phyloP scores from a whole-genome alignment of 2,797 vertebrate genomes.

The Melanotaenia boesemani region DNA sequence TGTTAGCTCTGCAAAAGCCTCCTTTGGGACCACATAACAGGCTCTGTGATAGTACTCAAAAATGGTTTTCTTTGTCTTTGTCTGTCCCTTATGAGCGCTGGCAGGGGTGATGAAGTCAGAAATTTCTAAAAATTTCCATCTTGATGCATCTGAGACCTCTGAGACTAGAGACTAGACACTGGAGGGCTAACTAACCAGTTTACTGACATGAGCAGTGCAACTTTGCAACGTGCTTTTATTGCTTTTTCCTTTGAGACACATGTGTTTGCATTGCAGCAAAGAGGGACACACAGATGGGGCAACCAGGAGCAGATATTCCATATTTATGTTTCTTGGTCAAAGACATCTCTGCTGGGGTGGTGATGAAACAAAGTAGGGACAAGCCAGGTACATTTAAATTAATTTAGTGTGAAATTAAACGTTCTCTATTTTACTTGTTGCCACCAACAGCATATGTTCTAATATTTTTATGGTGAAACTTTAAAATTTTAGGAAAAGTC shows the following conservation, averaged over 20 bases:
- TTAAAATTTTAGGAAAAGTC: neutral
- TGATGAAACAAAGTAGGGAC: constrained; percentile 60
- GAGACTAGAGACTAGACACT: constrained; percentile 52
- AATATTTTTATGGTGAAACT: constrained; percentile 15
- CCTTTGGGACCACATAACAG: constrained; percentile 54
- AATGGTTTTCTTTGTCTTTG: constrained; percentile 67
- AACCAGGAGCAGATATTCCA: constrained; percentile 50
- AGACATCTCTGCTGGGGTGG: constrained; percentile 56
- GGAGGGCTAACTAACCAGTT: constrained; percentile 36
- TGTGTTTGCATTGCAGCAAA: constrained; percentile 58
- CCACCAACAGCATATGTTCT: constrained; percentile 20
- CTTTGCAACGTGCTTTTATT: constrained; percentile 39
- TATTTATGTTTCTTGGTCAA: constrained; percentile 60
- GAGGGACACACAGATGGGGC: constrained; percentile 45
- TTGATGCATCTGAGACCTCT: constrained; percentile 37
- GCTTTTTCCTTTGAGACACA: constrained; percentile 42
- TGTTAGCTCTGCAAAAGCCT: constrained; percentile 67
- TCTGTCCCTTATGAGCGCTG: constrained; percentile 54
- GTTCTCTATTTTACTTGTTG: neutral
- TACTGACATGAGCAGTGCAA: constrained; percentile 24
- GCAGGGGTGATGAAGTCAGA: constrained; percentile 51
- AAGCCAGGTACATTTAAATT: constrained; percentile 2
- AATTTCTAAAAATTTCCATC: constrained; percentile 50
- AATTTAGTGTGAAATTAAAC: neutral
- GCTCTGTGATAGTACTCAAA: constrained; percentile 47